phyloP scores from a whole-genome alignment of 2,113 vertebrate species.

The Mesoclemmys tuberculata region DNA sequence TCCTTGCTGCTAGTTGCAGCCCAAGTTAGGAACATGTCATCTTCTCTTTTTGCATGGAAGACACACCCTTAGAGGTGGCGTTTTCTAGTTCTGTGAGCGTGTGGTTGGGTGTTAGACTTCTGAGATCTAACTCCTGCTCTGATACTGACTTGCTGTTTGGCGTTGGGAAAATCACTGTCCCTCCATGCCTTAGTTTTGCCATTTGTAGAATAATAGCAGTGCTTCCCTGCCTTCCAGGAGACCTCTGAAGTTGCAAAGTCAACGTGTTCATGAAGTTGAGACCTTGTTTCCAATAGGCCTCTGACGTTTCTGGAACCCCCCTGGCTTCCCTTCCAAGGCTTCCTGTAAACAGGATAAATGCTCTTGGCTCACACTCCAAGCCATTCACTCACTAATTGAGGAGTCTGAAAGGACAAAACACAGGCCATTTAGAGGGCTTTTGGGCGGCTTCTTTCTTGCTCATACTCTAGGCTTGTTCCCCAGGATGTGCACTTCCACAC shows the following conservation, averaged over 20 bases:
- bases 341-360: fast-evolving
- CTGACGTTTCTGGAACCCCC: background rate
- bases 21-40: background rate
- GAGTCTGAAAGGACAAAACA: background rate
- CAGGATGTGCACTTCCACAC: fast-evolving
- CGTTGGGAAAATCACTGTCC: background rate
- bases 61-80: background rate
- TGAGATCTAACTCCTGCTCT: background rate
- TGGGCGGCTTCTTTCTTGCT: fast-evolving
- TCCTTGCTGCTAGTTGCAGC: background rate
- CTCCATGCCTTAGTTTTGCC: fast-evolving
- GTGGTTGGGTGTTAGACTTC: background rate
- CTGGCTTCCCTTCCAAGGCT: fast-evolving
- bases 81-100: fast-evolving
- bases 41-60: background rate
- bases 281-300: background rate
- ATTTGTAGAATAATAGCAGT: background rate
- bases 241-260: background rate
- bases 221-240: background rate
- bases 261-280: background rate
- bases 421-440: background rate
- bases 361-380: fast-evolving
- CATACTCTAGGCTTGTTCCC: fast-evolving
- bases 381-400: background rate
- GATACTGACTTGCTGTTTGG: fast-evolving